phyloP scores from a whole-genome alignment of 2,797 vertebrate genomes.

The Sebastes minor region DNA sequence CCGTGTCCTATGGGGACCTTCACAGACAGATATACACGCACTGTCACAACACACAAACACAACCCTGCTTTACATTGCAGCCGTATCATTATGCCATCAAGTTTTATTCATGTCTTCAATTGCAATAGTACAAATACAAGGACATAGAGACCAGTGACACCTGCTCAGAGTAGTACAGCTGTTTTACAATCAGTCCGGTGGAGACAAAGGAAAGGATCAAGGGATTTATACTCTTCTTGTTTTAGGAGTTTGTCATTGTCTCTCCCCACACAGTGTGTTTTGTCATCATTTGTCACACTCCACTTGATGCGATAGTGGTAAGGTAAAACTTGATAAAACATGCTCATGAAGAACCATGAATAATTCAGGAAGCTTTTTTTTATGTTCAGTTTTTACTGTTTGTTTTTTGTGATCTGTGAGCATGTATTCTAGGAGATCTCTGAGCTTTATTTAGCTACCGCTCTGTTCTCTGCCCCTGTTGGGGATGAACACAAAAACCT shows the following conservation, averaged over 20 bases:
- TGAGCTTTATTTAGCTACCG: conserved; percentile 11
- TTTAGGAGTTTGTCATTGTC: background rate
- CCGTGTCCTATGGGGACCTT: background rate
- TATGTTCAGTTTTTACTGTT: background rate
- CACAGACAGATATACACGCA: background rate
- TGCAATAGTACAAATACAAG: background rate
- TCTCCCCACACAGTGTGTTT: conserved; percentile 19
- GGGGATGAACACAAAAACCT: conserved; percentile 27
- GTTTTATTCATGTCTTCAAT: background rate
- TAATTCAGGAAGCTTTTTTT: conserved; percentile 41
- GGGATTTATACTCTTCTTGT: background rate
- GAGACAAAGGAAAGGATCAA: background rate
- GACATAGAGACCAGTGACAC: background rate
- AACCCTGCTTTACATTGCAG: background rate
- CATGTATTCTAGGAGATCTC: conserved; percentile 22
- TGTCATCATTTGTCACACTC: conserved; percentile 45
- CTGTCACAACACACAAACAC: background rate
- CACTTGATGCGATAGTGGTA: conserved; percentile 26
- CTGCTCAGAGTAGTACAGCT: background rate
- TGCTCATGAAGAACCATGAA: conserved; percentile 41
- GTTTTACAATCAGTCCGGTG: background rate
- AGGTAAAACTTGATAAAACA: conserved; percentile 53
- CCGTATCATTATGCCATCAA: background rate
- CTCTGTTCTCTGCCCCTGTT: conserved; percentile 4
- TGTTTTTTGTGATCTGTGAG: conserved; percentile 28